These are phyloP conservation scores for Abramis brama DNA, from an alignment of 2,113 vertebrate species.

Conservation along the genomic window DNA sequence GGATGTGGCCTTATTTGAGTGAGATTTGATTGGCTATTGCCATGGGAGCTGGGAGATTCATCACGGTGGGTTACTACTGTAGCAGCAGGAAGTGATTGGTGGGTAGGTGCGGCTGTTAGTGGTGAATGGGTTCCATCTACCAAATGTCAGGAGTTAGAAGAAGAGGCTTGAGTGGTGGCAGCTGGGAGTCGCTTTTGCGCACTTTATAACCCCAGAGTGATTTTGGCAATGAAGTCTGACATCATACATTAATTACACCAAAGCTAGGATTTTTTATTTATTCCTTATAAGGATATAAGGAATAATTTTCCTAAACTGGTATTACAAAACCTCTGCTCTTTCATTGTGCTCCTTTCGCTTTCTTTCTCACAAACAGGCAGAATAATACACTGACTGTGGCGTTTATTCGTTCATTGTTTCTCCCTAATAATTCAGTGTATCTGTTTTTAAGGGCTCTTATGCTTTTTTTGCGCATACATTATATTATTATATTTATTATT, in stretches of 20 bases:
- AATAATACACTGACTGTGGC: not conserved
- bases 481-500: no score
- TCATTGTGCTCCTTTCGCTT: not conserved
- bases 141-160: slow-evolving; percentile 68
- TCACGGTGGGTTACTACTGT: slow-evolving; percentile 31
- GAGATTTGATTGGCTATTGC: slow-evolving; percentile 34
- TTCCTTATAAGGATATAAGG: not conserved
- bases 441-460: not conserved
- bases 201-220: not conserved
- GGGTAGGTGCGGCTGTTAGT: slow-evolving; percentile 44
- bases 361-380: not conserved
- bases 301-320: not conserved
- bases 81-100: slow-evolving; percentile 53
- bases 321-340: not conserved
- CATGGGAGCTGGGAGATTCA: not conserved
- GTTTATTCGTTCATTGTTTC: not conserved
- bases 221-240: not conserved
- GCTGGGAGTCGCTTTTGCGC: not conserved
- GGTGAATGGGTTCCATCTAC: slow-evolving; percentile 52
- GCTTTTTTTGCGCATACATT: not conserved
- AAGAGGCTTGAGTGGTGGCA: slow-evolving; percentile 31
- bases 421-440: not conserved
- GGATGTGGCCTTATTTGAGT: slow-evolving; percentile 49
- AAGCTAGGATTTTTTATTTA: not conserved
- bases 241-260: not conserved